Evolutionary conservation across 2,113 vertebrate genomes (phyloP), one percentile per base, ranked within the genome.

Genomic region (Chlamydotis undulata): DNA sequence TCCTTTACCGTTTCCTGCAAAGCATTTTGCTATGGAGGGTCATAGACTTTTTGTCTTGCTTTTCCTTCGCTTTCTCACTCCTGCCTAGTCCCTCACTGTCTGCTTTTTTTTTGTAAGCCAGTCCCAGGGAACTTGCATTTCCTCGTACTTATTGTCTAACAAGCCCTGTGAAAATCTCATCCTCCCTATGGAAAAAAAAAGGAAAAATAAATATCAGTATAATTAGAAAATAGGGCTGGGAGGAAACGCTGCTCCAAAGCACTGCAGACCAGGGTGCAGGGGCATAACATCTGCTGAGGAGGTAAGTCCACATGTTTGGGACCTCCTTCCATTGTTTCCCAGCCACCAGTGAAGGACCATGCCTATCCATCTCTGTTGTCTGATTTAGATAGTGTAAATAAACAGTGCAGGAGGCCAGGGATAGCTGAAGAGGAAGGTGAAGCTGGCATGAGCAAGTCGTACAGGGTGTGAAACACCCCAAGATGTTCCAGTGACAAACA

Each of bases 11-110:
- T 87, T 90, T 88, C 56, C 61, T 82, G 93, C 90, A 77, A 93
- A 94, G 88, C 78, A 89, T 94, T 88, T 96, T 97, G 53, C 79
- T 90, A 11, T 35, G 56, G 67, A 94, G 49, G 53, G 68, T 95
- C 61, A 80, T 69, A 89, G 73, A 79, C 82, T 71, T 93, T 64
- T 83, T 94, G 79, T 95, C 65, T 84, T 90, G 73, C 93, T 93
- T 80, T 64, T 93, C 60, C 79, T 96, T 95, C 69, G 52, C 76
- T 60, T 95, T 80, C 65, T 94, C 61, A 74, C 43, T 67, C 45
- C 41, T 85, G 65, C 35, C 56, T 78, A 78, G 47, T 73, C 41
- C 57, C 53, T 82, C 92, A 87, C 55, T 35, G 16, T 81, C 73
- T 87, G 35, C 56, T 59, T 90, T 76, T 57, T 56, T 78, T 14